A percentile compares a stretch with the other conserved stretches of the same genome.
Evolutionary conservation across 2,797 vertebrate species (phyloP).

Genomic region (Rhinogobio ventralis): DNA sequence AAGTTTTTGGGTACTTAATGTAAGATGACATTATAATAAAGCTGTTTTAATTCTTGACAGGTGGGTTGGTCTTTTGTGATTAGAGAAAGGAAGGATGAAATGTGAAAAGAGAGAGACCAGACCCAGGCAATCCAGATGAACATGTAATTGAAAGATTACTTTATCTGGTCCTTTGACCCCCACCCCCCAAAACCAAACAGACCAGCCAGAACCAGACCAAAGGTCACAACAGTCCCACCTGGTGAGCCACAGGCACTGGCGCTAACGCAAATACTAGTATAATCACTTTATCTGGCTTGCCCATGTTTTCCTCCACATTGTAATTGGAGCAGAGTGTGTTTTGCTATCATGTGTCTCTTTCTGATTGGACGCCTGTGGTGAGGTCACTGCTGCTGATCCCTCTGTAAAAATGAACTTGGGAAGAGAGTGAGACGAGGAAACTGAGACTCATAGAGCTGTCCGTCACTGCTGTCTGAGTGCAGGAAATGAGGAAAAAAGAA

Average conservation of each 20-base stretch:
- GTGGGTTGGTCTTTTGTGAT: slow-evolving; percentile 26
- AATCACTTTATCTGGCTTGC: slow-evolving; percentile 57
- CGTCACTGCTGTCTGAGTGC: slow-evolving; percentile 60
- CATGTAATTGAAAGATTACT: slow-evolving; percentile 36
- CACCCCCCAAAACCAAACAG: slow-evolving; percentile 20
- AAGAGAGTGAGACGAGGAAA: slow-evolving; percentile 48
- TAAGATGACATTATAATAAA: slow-evolving; percentile 34
- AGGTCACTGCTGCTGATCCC: slow-evolving; percentile 64
- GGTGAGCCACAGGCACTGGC: slow-evolving; percentile 45
- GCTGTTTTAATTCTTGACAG: slow-evolving; percentile 23
- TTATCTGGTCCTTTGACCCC: slow-evolving; percentile 40
- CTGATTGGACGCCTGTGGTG: slow-evolving; percentile 62
- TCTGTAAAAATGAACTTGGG: slow-evolving; percentile 61
- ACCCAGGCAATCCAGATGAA: slow-evolving; percentile 4
- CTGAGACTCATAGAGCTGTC: slow-evolving; percentile 63
- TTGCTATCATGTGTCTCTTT: slow-evolving; percentile 66
- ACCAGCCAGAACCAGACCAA: slow-evolving; percentile 46
- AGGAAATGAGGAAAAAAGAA: slow-evolving; percentile 61
- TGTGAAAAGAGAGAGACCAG: slow-evolving; percentile 10
- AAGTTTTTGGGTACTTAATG: not conserved
- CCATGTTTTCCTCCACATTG: slow-evolving; percentile 52
- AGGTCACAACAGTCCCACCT: slow-evolving; percentile 55
- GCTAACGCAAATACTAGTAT: slow-evolving; percentile 55
- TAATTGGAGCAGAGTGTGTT: slow-evolving; percentile 71
- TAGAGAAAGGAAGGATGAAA: slow-evolving; percentile 25